phyloP scores from a whole-genome alignment of 2,797 vertebrate species.

The Melanogrammus aeglefinus region DNA sequence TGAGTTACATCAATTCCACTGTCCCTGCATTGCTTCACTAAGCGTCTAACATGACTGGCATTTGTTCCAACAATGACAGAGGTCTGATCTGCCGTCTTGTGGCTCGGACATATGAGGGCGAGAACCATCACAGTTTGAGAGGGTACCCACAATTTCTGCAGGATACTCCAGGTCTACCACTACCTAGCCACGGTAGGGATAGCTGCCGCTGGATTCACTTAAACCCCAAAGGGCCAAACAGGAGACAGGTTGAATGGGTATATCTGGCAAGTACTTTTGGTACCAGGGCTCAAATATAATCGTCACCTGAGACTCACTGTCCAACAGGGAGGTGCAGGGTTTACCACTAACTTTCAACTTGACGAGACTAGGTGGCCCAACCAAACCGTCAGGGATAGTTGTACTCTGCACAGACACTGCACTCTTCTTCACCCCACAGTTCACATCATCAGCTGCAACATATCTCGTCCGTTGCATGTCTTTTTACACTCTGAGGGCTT shows the following conservation, averaged over 20 bases:
- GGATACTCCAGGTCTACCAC: no score
- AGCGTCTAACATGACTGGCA: no score
- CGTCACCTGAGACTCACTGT: slow-evolving; percentile 44
- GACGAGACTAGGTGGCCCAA: slow-evolving; percentile 27
- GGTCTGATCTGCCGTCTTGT: no score
- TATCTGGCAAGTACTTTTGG: slow-evolving; percentile 9
- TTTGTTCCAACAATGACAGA: no score
- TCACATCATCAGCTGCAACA: not conserved
- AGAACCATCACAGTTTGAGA: no score
- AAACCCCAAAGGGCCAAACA: slow-evolving; percentile 15
- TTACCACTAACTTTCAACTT: slow-evolving; percentile 10
- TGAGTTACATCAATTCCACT: no score
- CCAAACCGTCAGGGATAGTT: slow-evolving; percentile 22
- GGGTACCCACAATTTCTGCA: no score
- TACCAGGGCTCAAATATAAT: slow-evolving; percentile 43
- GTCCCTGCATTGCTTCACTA: no score
- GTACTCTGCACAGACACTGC: not conserved
- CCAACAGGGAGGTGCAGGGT: not conserved
- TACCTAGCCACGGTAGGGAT: no score
- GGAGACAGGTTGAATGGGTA: slow-evolving; percentile 2
- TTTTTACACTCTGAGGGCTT: not conserved
- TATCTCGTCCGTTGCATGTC: slow-evolving; percentile 2
- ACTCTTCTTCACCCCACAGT: slow-evolving; percentile 4
- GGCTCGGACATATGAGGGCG: no score
- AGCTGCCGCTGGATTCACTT: not conserved